Evolutionary conservation across 2,797 vertebrate species (phyloP).

Genomic region (Dendrocincla tyrannina): DNA sequence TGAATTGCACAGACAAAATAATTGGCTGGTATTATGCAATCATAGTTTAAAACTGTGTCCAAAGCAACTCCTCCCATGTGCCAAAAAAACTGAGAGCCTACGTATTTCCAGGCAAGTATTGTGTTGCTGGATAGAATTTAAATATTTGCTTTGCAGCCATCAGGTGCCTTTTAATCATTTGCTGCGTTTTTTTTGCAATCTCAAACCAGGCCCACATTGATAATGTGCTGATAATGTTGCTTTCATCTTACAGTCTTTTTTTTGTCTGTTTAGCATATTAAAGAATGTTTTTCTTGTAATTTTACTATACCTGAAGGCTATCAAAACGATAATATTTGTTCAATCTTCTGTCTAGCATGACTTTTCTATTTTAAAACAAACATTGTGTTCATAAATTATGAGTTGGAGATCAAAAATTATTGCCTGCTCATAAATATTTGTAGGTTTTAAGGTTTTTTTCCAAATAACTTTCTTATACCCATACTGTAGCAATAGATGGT

Average conservation of each 20-base stretch:
- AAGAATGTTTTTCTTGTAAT: not conserved
- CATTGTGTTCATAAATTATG: not conserved
- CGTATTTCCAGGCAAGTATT: constrained; percentile 9
- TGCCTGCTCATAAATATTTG: not conserved
- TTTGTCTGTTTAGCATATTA: not conserved
- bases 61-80: not conserved
- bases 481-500: not conserved
- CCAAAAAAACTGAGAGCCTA: not conserved
- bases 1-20: accelerated
- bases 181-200: not conserved
- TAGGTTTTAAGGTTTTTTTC: not conserved
- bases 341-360: not conserved
- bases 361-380: not conserved
- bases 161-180: not conserved
- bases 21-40: not conserved
- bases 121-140: not conserved
- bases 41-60: not conserved
- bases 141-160: not conserved
- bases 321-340: not conserved
- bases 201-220: not conserved
- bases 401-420: not conserved
- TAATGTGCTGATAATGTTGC: not conserved
- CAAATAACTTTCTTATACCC: not conserved
- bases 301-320: not conserved
- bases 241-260: not conserved